Evolutionary conservation across 2,113 vertebrate genomes (phyloP).

Genomic region (Spea bombifrons): DNA sequence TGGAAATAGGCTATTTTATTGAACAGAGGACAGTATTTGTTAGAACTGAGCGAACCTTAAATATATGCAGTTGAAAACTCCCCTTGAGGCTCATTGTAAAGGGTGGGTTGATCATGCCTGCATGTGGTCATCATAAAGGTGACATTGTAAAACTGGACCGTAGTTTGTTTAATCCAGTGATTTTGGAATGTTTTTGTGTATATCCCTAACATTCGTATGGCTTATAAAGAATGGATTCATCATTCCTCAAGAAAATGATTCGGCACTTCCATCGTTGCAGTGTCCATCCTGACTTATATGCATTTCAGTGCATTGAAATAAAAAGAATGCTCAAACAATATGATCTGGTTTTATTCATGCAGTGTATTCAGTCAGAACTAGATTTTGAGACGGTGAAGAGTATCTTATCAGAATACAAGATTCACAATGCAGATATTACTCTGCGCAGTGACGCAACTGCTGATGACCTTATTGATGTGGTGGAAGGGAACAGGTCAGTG

Average conservation of each 20-base stretch:
- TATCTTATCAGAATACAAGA: conserved; percentile 95
- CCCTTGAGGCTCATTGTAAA: not conserved
- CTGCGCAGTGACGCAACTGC: conserved; percentile 90
- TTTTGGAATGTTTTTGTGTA: no score
- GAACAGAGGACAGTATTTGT: not conserved
- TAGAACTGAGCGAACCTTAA: not conserved
- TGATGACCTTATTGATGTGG: conserved; percentile 94
- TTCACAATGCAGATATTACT: conserved; percentile 95
- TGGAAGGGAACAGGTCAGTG: conserved; percentile 92
- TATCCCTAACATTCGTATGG: no score
- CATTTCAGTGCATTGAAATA: no score
- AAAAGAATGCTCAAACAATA: no score
- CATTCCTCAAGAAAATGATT: no score
- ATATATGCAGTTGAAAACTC: not conserved
- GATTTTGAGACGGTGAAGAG: conserved; percentile 93
- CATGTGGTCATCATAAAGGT: no score
- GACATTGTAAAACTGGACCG: no score
- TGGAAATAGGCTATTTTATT: not conserved
- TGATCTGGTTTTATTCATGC: conserved; percentile 10
- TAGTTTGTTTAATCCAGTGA: no score
- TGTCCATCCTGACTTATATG: no score
- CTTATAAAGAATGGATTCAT: no score
- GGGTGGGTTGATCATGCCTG: no score
- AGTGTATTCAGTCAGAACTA: conserved; percentile 91
- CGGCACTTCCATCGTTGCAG: no score